Percentiles rank a stretch among this genome's conserved stretches.
phyloP scores from a whole-genome alignment of 2,797 vertebrate species.

The Myiotriccus ornatus region DNA sequence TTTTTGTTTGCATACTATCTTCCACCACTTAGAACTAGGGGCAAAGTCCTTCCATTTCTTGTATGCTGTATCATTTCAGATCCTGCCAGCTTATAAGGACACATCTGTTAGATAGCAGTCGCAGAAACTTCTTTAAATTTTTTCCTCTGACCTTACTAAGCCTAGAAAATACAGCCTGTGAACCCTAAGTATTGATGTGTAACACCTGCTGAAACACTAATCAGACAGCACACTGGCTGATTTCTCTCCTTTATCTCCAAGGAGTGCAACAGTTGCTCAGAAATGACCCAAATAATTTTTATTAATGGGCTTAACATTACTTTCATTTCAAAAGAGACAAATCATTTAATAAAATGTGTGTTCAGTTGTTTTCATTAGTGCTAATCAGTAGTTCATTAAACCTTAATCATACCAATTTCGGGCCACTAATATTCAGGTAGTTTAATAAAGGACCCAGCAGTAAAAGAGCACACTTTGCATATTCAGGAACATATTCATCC shows the following conservation, averaged over 20 bases:
- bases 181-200: neutral
- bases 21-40: neutral
- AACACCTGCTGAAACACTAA: neutral
- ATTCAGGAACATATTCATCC: slow-evolving; percentile 18
- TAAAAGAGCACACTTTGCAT: slow-evolving; percentile 35
- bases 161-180: neutral
- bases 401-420: slow-evolving; percentile 57
- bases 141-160: neutral
- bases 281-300: slow-evolving; percentile 71
- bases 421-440: slow-evolving; percentile 57
- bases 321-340: slow-evolving; percentile 70
- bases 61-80: neutral
- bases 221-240: neutral
- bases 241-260: slow-evolving; percentile 21
- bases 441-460: slow-evolving; percentile 54
- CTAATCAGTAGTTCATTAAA: slow-evolving; percentile 69
- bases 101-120: neutral
- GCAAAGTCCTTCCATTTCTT: neutral
- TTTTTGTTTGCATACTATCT: neutral
- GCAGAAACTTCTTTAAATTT: neutral
- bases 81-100: neutral
- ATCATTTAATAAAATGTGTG: slow-evolving; percentile 67
- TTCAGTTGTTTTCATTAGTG: slow-evolving; percentile 69
- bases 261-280: slow-evolving; percentile 45
- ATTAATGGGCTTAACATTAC: slow-evolving; percentile 67